These are phyloP conservation scores for Pachycephus smyrnensis DNA, from an alignment of 2,888 invertebrate species.

Conservation along the genomic window DNA sequence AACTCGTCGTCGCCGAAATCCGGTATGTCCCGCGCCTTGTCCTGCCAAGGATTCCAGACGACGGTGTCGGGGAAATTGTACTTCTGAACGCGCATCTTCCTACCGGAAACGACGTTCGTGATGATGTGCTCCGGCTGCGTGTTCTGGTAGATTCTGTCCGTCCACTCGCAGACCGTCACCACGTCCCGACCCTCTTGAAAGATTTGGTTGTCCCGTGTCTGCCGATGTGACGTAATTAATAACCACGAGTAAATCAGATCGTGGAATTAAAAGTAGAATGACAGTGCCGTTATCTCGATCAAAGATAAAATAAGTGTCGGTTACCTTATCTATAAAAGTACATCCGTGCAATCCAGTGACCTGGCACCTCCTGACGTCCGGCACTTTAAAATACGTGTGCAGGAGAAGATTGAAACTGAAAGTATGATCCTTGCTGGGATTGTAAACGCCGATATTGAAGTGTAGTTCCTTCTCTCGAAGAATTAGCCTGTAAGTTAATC, in stretches of 20 bases:
- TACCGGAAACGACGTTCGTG: constrained; percentile 90
- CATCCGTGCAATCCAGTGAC: constrained; percentile 93
- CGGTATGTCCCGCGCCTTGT: constrained; percentile 90
- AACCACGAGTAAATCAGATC: too few species aligned
- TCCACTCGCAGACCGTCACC: constrained; percentile 91
- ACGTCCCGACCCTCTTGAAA: constrained; percentile 93
- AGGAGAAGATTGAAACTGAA: constrained; percentile 92
- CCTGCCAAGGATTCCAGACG: constrained; percentile 97
- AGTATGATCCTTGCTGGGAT: constrained; percentile 91
- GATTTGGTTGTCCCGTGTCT: constrained; percentile 86
- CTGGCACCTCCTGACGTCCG: constrained; percentile 91
- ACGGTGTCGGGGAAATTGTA: constrained; percentile 97
- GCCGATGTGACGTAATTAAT: constrained; percentile 15
- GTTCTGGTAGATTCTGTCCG: constrained; percentile 93
- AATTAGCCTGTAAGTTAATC: constrained; percentile 91
- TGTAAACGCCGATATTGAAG: constrained; percentile 93
- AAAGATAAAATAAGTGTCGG: background rate
- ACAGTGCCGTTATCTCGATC: too few species aligned
- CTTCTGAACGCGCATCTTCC: constrained; percentile 93
- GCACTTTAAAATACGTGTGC: constrained; percentile 96
- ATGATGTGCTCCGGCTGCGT: constrained; percentile 94
- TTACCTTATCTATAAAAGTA: constrained; percentile 89
- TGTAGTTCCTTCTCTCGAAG: constrained; percentile 91
- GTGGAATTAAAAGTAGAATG: background rate
- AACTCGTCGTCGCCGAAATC: constrained; percentile 98